These are phyloP conservation scores for Hemitrygon akajei DNA, from an alignment of 2,797 vertebrate genomes.

Conservation along the genomic window DNA sequence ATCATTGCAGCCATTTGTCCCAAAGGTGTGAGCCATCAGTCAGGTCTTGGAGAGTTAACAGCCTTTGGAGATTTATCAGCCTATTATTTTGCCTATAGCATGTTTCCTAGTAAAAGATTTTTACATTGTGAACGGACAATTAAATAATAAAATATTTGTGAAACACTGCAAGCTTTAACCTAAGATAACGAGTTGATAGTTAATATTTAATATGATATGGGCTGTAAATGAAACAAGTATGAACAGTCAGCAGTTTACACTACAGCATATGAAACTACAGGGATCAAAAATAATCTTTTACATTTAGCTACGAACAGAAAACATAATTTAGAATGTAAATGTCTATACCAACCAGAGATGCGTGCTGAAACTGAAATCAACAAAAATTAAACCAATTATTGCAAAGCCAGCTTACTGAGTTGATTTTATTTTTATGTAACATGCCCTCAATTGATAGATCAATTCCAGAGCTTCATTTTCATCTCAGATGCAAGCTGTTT, in stretches of 20 bases:
- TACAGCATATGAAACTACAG: too few relatives aligned
- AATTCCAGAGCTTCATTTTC: neutral
- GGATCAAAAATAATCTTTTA: neutral
- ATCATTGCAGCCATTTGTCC: too few relatives aligned
- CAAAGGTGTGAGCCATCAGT: too few relatives aligned
- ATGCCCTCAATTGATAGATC: neutral
- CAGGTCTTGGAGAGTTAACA: too few relatives aligned
- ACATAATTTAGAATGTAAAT: neutral
- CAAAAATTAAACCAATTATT: neutral
- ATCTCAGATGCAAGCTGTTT: neutral
- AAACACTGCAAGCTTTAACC: neutral
- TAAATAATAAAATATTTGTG: neutral
- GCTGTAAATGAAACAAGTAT: neutral
- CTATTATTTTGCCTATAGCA: too few relatives aligned
- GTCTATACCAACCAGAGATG: neutral
- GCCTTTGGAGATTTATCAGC: too few relatives aligned
- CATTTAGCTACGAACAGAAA: neutral
- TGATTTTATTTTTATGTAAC: neutral
- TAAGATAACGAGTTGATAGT: neutral
- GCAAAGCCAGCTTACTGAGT: neutral
- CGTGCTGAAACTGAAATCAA: neutral
- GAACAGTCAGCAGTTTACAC: neutral
- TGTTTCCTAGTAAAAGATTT: too few relatives aligned
- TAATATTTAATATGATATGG: constrained; percentile 29
- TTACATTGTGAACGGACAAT: neutral